Base-by-base conservation (phyloP, 2,113 vertebrate genomes). In the Urocitellus parryii region DNA sequence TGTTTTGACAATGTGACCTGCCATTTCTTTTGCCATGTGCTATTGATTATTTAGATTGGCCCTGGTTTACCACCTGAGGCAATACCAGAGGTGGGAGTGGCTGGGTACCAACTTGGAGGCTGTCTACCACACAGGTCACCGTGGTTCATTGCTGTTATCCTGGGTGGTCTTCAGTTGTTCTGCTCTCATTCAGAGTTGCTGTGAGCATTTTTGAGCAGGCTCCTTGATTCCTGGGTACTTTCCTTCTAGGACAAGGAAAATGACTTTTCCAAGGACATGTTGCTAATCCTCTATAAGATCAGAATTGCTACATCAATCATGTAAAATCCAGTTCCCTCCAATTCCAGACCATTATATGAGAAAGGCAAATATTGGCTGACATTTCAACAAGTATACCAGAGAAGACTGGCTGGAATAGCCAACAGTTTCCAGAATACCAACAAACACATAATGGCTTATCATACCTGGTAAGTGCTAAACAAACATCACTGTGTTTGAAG, bases 191-290 rank as follows among this genome's bases (percentile, higher is more conserved):
- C 34, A 34, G 63, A 0, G 0, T 22, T 58, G 20, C 9, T 42
- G 45, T 27, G 84, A n/a, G 63, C 27, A 11, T 3, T 10, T n/a
- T 24, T 1, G 13, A 12, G 16, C 34, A 12, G 24, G 16, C 25
- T 61, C 48, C 68, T 18, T 25, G 61, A 72, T 2, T 32, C 20
- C 39, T 5, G 0, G 1, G 34, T 7, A 13, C 13, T 13, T 34
- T 74, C 65, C 37, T 61, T 81, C 68, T 24, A 4, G 61, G 13
- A 42, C 25, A 29, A 29, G 68, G 88, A 80, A 58, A 74, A 90
- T 27, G 65, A 76, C 63, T 91, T 94, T 24, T 81, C 51, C 56
- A 96, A 76, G 76, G 72, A 96, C 84, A 80, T n/a, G 34, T 34
- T 24, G 58, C 42, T 76, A 90, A 89, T 73, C 20, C 29, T 61